phyloP scores from a whole-genome alignment of 2,113 vertebrate genomes.

The Vimba vimba region DNA sequence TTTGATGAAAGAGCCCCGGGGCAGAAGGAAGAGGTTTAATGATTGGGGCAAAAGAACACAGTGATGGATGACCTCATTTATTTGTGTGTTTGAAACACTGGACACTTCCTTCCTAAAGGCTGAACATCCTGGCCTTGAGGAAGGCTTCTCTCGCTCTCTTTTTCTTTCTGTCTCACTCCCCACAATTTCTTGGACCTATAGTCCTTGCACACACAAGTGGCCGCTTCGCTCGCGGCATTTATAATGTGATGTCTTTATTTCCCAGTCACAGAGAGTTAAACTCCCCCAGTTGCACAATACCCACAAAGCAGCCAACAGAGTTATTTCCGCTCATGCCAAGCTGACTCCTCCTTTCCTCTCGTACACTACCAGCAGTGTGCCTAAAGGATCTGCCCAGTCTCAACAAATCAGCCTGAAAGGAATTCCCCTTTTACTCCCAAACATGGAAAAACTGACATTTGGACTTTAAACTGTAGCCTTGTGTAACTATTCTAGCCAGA shows the following conservation, averaged over 20 bases:
- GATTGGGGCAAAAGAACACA: slow-evolving; percentile 21
- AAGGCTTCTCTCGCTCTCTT: slow-evolving; percentile 35
- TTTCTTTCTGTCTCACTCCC: neutral
- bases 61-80: slow-evolving; percentile 66
- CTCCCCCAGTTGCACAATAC: slow-evolving; percentile 2
- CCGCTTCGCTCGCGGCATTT: neutral
- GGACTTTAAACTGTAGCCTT: slow-evolving; percentile 25
- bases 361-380: slow-evolving; percentile 14
- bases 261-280: neutral
- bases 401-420: slow-evolving; percentile 31
- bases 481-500: neutral
- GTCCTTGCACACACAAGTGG: neutral
- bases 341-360: slow-evolving; percentile 14
- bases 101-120: slow-evolving; percentile 55
- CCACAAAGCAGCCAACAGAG: neutral
- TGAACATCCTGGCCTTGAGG: slow-evolving; percentile 57
- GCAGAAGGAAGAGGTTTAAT: slow-evolving; percentile 15
- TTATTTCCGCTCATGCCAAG: slow-evolving; percentile 19
- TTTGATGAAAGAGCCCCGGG: slow-evolving; percentile 27
- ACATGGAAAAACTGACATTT: slow-evolving; percentile 29
- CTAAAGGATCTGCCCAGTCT: slow-evolving; percentile 22
- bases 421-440: slow-evolving; percentile 31
- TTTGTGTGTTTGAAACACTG: slow-evolving; percentile 50
- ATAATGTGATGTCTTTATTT: slow-evolving; percentile 25
- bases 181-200: neutral